Conservation (phyloP, 2,888 invertebrate genomes). For the Choreutis nemorana region DNA sequence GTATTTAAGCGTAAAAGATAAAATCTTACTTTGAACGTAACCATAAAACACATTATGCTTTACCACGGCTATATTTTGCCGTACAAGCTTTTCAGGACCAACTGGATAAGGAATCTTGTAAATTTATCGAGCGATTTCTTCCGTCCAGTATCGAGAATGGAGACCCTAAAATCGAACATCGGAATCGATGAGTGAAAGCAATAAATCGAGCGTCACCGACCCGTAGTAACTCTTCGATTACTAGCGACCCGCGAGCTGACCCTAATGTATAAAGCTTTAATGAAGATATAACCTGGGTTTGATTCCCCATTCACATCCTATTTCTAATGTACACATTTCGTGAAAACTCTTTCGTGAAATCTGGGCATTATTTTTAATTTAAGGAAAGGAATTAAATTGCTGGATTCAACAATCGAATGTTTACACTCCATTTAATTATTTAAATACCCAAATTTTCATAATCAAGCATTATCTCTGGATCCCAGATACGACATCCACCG, state of each 20-base stretch:
- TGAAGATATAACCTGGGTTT: slow-evolving; percentile 18
- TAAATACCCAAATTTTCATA: slow-evolving; percentile 35
- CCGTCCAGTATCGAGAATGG: neutral
- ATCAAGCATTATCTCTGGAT: slow-evolving; percentile 42
- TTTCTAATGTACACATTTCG: no score
- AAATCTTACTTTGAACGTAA: no score
- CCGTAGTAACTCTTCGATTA: slow-evolving; percentile 44
- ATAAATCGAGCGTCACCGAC: slow-evolving; percentile 31
- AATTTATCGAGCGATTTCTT: slow-evolving; percentile 1
- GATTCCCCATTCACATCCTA: slow-evolving; percentile 9
- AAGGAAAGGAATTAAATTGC: no score
- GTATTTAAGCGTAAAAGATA: no score
- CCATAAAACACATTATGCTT: no score
- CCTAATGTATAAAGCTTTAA: slow-evolving; percentile 29
- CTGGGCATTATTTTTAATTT: no score
- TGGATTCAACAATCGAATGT: slow-evolving; percentile 26
- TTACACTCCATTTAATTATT: slow-evolving; percentile 30
- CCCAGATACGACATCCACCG: slow-evolving; percentile 37
- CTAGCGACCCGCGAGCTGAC: slow-evolving; percentile 29
- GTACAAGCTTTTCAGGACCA: no score
- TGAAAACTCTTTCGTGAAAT: no score
- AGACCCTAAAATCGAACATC: slow-evolving; percentile 10
- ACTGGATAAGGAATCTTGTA: no score
- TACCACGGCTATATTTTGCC: no score
- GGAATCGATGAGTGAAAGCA: slow-evolving; percentile 24